phyloP scores from a whole-genome alignment of 2,797 vertebrate genomes.

The Anniella stebbinsi region DNA sequence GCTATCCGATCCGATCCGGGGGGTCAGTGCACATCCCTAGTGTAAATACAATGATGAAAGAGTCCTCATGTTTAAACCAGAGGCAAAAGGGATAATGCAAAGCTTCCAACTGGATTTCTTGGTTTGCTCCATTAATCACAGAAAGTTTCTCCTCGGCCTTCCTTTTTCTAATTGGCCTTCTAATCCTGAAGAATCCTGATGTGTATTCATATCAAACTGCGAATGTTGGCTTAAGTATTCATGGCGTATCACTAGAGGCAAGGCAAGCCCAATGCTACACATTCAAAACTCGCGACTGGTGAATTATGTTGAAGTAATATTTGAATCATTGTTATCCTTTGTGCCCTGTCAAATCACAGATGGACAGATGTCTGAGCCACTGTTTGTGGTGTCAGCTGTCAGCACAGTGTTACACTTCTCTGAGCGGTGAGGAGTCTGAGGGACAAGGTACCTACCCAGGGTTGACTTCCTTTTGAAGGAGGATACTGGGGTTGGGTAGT shows the following conservation, averaged over 20 bases:
- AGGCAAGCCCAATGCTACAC: not conserved
- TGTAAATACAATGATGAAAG: conserved; percentile 62
- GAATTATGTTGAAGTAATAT: not conserved
- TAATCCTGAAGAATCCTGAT: conserved; percentile 49
- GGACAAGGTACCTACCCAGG: not conserved
- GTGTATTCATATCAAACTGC: conserved; percentile 27
- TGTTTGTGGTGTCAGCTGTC: not conserved
- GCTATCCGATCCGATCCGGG: no score
- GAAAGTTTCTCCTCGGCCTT: conserved; percentile 46
- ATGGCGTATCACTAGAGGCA: not conserved
- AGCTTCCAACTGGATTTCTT: conserved; percentile 49
- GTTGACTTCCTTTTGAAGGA: not conserved
- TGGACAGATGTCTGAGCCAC: not conserved
- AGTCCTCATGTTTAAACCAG: conserved; percentile 39
- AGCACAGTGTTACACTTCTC: not conserved
- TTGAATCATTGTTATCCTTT: not conserved
- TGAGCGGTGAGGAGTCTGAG: not conserved
- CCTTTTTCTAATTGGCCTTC: conserved; percentile 46
- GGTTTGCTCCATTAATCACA: conserved; percentile 56
- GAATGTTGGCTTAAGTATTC: conserved; percentile 23
- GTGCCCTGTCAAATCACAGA: not conserved
- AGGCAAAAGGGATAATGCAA: conserved; percentile 38
- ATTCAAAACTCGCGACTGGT: not conserved
- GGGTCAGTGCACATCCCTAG: no score
- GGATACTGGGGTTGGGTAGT: not conserved